phyloP scores from a whole-genome alignment of 2,888 invertebrate genomes.

The Drosophila planitibia region DNA sequence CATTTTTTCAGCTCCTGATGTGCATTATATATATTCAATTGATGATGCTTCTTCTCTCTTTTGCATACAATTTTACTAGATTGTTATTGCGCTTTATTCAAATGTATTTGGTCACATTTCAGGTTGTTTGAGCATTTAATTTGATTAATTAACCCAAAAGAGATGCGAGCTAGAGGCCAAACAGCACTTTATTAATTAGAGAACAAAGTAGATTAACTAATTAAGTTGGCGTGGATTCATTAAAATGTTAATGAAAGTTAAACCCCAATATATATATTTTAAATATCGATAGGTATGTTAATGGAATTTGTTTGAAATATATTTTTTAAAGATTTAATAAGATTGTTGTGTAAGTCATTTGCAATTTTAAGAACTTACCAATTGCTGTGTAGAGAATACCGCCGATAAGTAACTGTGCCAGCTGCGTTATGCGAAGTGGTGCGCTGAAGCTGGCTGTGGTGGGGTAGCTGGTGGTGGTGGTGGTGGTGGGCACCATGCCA shows the following conservation, averaged over 20 bases:
- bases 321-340: background rate
- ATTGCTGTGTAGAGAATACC: conserved; percentile 73
- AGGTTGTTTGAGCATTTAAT: conserved; percentile 26
- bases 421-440: conserved; percentile 39
- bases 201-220: background rate
- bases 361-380: conserved; percentile 67
- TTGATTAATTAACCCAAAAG: conserved; percentile 34
- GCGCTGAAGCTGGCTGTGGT: conserved; percentile 1
- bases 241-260: conserved; percentile 2
- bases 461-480: background rate
- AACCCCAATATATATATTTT: background rate
- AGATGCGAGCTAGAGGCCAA: background rate
- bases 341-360: background rate
- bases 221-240: conserved; percentile 2
- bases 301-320: background rate
- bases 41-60: background rate
- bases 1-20: background rate
- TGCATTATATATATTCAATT: background rate
- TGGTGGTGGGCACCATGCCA: conserved; percentile 44
- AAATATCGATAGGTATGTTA: background rate
- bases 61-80: background rate
- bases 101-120: background rate
- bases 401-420: conserved; percentile 71
- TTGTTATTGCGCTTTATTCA: background rate
- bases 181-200: conserved; percentile 7